Evolutionary conservation across 2,797 vertebrate species (phyloP), one percentile per base, ranked within the genome.

Genomic region (Typhlichthys subterraneus): DNA sequence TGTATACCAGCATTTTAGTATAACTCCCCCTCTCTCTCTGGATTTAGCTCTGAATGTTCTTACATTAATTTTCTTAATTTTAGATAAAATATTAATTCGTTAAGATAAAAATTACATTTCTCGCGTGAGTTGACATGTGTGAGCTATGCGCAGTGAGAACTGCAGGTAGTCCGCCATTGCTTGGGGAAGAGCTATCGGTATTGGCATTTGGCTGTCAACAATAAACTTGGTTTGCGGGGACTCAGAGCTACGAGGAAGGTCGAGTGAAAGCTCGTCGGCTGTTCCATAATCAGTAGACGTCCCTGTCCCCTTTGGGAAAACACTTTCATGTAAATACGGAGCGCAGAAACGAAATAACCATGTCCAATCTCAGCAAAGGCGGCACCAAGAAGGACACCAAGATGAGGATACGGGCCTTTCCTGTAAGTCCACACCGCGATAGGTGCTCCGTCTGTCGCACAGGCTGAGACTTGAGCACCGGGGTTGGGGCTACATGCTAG

Each of bases 371-470:
- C 89, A 96, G 95, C 93, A 98, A 97, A 95, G 94, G 95, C 89
- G 94, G 95, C 88, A 96, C 95, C 91, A 95, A 96, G 93, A 98
- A 97, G 94, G 96, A 98, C 93, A 98, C 96, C 94, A 98, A 98
- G 92, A 98, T 98, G 96, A 94, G 96, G 94, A 98, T 98, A 95
- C 94, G 96, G 91, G 96, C 96, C 88, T 98, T 98, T 95, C 96
- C 96, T 92, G 95, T 98, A 89, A 98, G 96, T 93, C 76, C 55
- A 86, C 66, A 0, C 84, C 83, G 86, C 72, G 47, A 81, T 61
- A 67, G 82, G 84, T 50, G 54, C 74, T 66, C 71, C 57, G 68
- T 9, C 45, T 57, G 75, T 62, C 84, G 61, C 60, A 6, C 57
- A 48, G 60, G 51, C 61, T 55, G 31, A 15, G 72, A 90, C 87